These are phyloP conservation scores for Platycheirus rosarum DNA, from an alignment of 2,888 invertebrate genomes.

Conservation along the genomic window DNA sequence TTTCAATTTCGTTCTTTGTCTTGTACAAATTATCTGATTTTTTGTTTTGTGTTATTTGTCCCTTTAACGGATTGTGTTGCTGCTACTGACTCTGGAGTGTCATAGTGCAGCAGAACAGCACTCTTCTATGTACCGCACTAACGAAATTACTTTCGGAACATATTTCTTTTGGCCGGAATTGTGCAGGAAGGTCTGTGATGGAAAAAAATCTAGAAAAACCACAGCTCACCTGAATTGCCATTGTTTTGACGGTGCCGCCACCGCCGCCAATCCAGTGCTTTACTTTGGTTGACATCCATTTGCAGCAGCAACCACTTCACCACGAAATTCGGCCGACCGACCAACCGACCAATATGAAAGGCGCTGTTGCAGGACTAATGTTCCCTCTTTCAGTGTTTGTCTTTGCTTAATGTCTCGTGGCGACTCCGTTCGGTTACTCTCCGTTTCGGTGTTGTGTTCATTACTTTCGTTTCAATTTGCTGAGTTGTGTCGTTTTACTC, in stretches of 20 bases:
- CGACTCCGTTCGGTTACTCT: slow-evolving; percentile 31
- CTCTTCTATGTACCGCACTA: slow-evolving; percentile 52
- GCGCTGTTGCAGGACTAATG: slow-evolving; percentile 71
- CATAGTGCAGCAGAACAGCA: slow-evolving; percentile 46
- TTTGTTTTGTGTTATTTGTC: slow-evolving; percentile 11
- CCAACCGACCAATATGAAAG: slow-evolving; percentile 34
- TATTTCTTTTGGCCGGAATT: slow-evolving; percentile 32
- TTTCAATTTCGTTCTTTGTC: slow-evolving; percentile 68
- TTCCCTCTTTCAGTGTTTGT: slow-evolving; percentile 60
- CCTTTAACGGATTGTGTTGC: slow-evolving; percentile 40
- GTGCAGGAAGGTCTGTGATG: background rate
- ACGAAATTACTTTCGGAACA: slow-evolving; percentile 70
- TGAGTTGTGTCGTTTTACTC: slow-evolving; percentile 52
- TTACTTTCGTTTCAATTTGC: slow-evolving; percentile 69
- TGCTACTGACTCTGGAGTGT: slow-evolving; percentile 8
- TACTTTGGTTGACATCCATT: slow-evolving; percentile 65
- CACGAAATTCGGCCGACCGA: background rate
- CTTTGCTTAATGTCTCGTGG: slow-evolving; percentile 71
- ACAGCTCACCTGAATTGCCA: slow-evolving; percentile 36
- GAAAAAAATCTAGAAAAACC: background rate
- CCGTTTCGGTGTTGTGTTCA: slow-evolving; percentile 60
- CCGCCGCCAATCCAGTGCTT: slow-evolving; percentile 16
- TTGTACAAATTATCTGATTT: slow-evolving; percentile 54
- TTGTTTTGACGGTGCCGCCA: slow-evolving; percentile 36
- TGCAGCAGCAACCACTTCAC: slow-evolving; percentile 27